Base-by-base conservation (phyloP, 2,888 invertebrate species). In the Latrodectus hesperus region DNA sequence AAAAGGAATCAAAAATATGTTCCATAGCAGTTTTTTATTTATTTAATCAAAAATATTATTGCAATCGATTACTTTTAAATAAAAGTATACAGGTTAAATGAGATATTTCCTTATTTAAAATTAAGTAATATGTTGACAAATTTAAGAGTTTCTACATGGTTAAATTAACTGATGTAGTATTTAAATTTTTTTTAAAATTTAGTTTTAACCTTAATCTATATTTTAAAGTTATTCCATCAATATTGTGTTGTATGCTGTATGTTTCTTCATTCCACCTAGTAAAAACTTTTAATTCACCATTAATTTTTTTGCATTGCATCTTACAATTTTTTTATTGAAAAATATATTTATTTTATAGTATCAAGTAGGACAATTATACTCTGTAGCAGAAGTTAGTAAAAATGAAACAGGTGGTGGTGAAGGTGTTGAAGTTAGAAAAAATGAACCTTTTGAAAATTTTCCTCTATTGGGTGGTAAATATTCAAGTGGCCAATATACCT, bases 351-450 rank as follows among this genome's bases (percentile, higher is more conserved):
- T 9, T 70, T 65, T 84, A 52, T 74, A 99, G 98, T 99, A 99
- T 93, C 99, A 99, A 96, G 98, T 99, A 91, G 99, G 98, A 91
- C 99, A 99, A 93, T 94, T 99, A 91, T 99, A 95, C 93, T 97
- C 98, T 91, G 99, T 99, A 85, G 99, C 99, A 1, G 94, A 95
- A 91, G 94, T 94, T 10, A 94, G 94, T 91, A 95, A 94, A 92
- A 94, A 94, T 91, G 95, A 95, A 91, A 95, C 95, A 0, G 95
- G 95, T 12, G 95, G 95, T 49, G 95, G 95, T 8, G 95, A 95
- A 91, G 95, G 95, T 12, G 94, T 95, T 67, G 94, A 95, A 92
- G 99, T 99, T 89, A 93, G 97, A 91, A 97, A 96, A 93, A 99
- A 99, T 94, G 99, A 99, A 93, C 99, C 99, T 17, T 99, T 99